phyloP scores from a whole-genome alignment of 2,797 vertebrate genomes.

The Scarus forsteni region DNA sequence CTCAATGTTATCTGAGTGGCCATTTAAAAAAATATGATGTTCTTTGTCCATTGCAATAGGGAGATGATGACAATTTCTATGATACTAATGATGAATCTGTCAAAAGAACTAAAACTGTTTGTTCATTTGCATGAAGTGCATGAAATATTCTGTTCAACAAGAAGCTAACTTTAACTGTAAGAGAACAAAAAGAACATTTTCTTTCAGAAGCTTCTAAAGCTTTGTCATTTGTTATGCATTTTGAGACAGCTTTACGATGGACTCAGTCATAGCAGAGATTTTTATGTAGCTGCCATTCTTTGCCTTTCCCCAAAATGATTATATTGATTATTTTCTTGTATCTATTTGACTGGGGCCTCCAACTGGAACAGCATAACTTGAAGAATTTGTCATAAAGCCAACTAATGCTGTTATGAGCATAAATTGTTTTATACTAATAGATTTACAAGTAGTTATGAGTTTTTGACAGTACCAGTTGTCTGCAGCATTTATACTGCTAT shows the following conservation, averaged over 20 bases:
- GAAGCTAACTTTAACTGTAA: conserved; percentile 89
- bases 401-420: conserved; percentile 76
- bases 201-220: conserved; percentile 90
- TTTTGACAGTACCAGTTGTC: conserved; percentile 61
- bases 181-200: conserved; percentile 74
- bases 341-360: conserved; percentile 76
- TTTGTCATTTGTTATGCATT: conserved; percentile 93
- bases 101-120: conserved; percentile 81
- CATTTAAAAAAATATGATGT: conserved; percentile 48
- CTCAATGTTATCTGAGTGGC: conserved; percentile 60
- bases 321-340: conserved; percentile 70
- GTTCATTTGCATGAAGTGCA: conserved; percentile 98
- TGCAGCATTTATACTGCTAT: conserved; percentile 52
- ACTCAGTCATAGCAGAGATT: conserved; percentile 88
- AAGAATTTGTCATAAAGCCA: conserved; percentile 70
- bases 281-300: conserved; percentile 91
- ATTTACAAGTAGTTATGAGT: conserved; percentile 56
- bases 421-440: conserved; percentile 65
- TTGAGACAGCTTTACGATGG: conserved; percentile 91
- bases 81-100: conserved; percentile 82
- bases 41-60: conserved; percentile 77
- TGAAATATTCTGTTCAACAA: conserved; percentile 88
- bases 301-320: conserved; percentile 86
- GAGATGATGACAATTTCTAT: conserved; percentile 77
- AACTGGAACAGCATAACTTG: conserved; percentile 62